Evolutionary conservation across 2,797 vertebrate species (phyloP), one percentile per base, ranked within the genome.

Genomic region (Lerista edwardsae): DNA sequence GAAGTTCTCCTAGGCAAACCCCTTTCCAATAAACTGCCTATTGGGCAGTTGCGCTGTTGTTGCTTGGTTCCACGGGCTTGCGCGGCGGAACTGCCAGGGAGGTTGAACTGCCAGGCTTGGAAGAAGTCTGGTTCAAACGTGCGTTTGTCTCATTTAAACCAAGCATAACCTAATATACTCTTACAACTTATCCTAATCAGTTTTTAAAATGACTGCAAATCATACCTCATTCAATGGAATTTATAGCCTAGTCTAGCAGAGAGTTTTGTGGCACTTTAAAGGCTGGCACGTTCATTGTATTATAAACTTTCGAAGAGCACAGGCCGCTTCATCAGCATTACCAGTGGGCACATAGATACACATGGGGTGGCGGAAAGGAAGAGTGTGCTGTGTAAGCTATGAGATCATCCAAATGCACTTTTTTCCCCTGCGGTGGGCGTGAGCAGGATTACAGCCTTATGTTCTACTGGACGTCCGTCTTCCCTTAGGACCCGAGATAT

Each of bases 401-500:
- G 55, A 19, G 55, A 21, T 57, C 55, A 57, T 57, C 15, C 55
- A 57, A 57, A 57, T 57, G 21, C 51, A 17, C 41, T 11, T 11
- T 57, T 17, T 21, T 57, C 55, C 21, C 55, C 21, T n/a, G n/a
- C n/a, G 15, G 55, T 57, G 21, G 21, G 21, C 8, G 2, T 57
- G 55, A 21, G 59, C 23, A 31, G 17, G 15, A 4, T 19, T 34
- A 31, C 6, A 51, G 23, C 0, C 27, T 64, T 75, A 36, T 23
- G 29, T 12, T 88, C 89, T 80, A 84, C 89, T 82, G 51, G 21
- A 93, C 88, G 89, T 6, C 68, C 29, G 14, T 86, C 87, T 57
- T 11, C 57, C 65, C 75, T 71, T n/a, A 71, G 90, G 84, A 87
- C 91, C 89, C 90, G 89, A 74, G 74, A 85, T 87, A 17, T 89